Evolutionary conservation across 2,888 invertebrate species (phyloP), one percentile per base, ranked within the genome.

Genomic region (Brachyptera risi): DNA sequence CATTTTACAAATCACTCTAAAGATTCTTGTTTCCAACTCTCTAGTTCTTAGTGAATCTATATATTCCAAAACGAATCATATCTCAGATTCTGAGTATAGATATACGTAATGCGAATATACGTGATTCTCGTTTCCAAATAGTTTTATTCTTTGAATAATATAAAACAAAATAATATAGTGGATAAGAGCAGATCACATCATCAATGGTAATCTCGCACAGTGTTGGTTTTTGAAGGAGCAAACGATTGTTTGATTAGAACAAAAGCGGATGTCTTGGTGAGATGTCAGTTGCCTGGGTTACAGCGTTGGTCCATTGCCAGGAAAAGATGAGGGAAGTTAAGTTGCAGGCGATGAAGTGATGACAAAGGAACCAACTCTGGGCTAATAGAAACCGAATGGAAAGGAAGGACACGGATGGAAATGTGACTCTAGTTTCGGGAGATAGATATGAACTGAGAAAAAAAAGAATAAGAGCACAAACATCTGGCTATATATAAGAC

Each of bases 151-250:
- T n/a, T n/a, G 15, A 49, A 26, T 26, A 31, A 51, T 27, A 13
- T 35, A 54, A 15, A 38, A 13, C 24, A 37, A 17, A 54, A 17
- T 23, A 54, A 54, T 37, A 37, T 26, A 24, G 19, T 5, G 42
- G 21, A 42, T 42, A 47, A 21, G 24, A 19, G n/a, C 21, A 31
- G 24, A 24, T n/a, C 47, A 24, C 19, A n/a, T 47, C 47, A 47
- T 47, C 54, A 23, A 23, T 9, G 23, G 37, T 54, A 54, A 54
- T 54, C 37, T 35, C 54, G 19, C 37, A 37, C 37, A 35, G 37
- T 54, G 54, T 54, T 54, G 54, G 37, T 54, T 54, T 7, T 37
- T 54, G 54, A 54, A 54, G 37, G 54, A 54, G 37, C n/a, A n/a
- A n/a, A n/a, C 54, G 38, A 54, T 54, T 54, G 54, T 54, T 54